phyloP scores from a whole-genome alignment of 2,797 vertebrate genomes.

The Chelon labrosus region DNA sequence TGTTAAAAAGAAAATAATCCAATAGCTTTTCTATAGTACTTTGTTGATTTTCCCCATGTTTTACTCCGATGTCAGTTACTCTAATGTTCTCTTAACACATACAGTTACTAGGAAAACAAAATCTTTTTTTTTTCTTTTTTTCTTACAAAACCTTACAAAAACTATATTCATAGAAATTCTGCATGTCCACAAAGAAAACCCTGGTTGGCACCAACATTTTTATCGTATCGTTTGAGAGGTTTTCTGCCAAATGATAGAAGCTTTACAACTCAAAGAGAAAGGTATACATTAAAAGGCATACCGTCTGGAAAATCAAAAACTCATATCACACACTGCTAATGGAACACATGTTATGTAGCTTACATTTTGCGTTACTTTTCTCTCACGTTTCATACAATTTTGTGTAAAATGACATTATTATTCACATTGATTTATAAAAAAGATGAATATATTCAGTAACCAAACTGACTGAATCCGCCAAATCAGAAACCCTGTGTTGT shows the following conservation, averaged over 20 bases:
- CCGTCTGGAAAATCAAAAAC: slow-evolving; percentile 65
- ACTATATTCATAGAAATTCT: slow-evolving; percentile 99
- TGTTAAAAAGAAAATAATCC: slow-evolving; percentile 98
- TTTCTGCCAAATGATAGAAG: slow-evolving; percentile 77
- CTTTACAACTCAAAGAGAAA: slow-evolving; percentile 74
- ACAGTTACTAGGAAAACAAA: slow-evolving; percentile 97
- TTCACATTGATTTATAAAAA: slow-evolving; percentile 84
- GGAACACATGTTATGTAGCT: slow-evolving; percentile 77
- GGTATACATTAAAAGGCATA: slow-evolving; percentile 67
- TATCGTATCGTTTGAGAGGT: slow-evolving; percentile 75
- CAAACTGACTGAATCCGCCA: slow-evolving; percentile 78
- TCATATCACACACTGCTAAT: slow-evolving; percentile 77
- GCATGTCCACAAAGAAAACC: slow-evolving; percentile 95
- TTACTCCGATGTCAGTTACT: slow-evolving; percentile 78
- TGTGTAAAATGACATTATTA: slow-evolving; percentile 84
- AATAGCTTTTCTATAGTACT: slow-evolving; percentile 80
- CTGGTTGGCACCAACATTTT: slow-evolving; percentile 87
- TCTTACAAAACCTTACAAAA: slow-evolving; percentile 99
- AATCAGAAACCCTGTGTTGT: slow-evolving; percentile 73
- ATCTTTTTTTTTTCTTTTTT: slow-evolving; percentile 77
- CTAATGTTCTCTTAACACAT: slow-evolving; percentile 93
- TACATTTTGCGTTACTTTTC: slow-evolving; percentile 77
- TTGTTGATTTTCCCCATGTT: slow-evolving; percentile 74
- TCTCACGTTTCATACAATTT: slow-evolving; percentile 80
- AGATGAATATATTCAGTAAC: slow-evolving; percentile 79